Conservation (phyloP, 2,113 vertebrate genomes). For the Polyodon spathula region DNA sequence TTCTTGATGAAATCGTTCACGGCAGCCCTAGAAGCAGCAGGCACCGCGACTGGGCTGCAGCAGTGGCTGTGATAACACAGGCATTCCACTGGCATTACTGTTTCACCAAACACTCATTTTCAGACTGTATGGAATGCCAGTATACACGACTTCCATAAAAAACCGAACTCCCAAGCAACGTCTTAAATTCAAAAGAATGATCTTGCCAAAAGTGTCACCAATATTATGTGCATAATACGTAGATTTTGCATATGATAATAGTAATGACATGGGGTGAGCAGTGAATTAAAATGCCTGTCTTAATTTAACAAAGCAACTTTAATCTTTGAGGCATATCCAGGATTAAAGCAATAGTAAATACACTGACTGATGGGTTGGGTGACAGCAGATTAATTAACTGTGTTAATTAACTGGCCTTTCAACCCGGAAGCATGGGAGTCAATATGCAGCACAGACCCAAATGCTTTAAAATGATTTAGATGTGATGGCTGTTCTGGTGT, state of each 20-base stretch:
- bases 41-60: not conserved
- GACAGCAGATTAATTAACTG: conserved; percentile 30
- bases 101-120: not conserved
- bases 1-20: not conserved
- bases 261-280: conserved; percentile 12
- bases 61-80: not conserved
- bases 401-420: conserved; percentile 30
- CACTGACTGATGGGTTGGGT: conserved; percentile 15
- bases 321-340: conserved; percentile 15
- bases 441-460: conserved; percentile 2
- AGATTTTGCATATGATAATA: too few species aligned
- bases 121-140: not conserved
- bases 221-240: too few species aligned
- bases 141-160: not conserved
- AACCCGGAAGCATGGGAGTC: conserved; percentile 11
- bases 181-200: too few species aligned
- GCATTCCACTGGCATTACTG: not conserved
- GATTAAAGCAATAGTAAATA: conserved; percentile 27
- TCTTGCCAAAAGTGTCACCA: too few species aligned
- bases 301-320: too few species aligned
- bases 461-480: conserved; percentile 7
- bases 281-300: conserved; percentile 14
- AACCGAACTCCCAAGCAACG: too few species aligned
- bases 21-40: not conserved
- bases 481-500: not conserved